Evolutionary conservation across 2,113 vertebrate species (phyloP).

Genomic region (Chascanopsetta lugubris): DNA sequence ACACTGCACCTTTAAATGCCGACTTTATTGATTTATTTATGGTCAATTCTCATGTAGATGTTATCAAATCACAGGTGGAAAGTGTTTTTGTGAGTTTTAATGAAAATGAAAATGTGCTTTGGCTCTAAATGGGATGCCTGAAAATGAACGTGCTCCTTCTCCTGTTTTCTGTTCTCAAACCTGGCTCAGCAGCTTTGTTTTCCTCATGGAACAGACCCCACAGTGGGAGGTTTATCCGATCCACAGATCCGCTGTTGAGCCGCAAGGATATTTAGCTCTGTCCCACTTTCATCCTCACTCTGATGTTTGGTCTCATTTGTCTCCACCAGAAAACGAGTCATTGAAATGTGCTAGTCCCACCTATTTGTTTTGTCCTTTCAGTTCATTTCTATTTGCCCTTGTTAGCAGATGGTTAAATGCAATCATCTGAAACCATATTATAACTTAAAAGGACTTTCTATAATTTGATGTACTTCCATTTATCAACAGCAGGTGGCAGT

Average conservation of each 20-base stretch:
- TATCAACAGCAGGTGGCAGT: no score
- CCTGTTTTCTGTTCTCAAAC: constrained; percentile 15
- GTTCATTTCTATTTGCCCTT: not conserved
- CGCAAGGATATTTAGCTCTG: constrained; percentile 52
- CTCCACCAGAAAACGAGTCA: constrained; percentile 17
- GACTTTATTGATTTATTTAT: no score
- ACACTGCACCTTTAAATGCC: no score
- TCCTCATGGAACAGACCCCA: constrained; percentile 26
- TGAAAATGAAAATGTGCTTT: not conserved
- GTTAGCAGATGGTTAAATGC: not conserved
- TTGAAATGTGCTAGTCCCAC: not conserved
- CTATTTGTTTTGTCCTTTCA: not conserved
- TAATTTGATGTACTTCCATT: no score
- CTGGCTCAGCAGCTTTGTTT: constrained; percentile 24
- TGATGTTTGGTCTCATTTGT: constrained; percentile 32
- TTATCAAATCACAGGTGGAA: not conserved
- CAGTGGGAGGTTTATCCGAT: constrained; percentile 43
- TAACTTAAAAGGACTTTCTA: no score
- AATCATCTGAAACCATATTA: no score
- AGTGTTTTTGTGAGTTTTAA: no score
- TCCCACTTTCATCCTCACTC: constrained; percentile 32
- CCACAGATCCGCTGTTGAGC: constrained; percentile 45
- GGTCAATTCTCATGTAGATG: not conserved
- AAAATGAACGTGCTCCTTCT: constrained; percentile 34
- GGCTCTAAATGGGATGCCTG: not conserved